Evolutionary conservation across 2,113 vertebrate species (phyloP).

Genomic region (Anguilla japonica): DNA sequence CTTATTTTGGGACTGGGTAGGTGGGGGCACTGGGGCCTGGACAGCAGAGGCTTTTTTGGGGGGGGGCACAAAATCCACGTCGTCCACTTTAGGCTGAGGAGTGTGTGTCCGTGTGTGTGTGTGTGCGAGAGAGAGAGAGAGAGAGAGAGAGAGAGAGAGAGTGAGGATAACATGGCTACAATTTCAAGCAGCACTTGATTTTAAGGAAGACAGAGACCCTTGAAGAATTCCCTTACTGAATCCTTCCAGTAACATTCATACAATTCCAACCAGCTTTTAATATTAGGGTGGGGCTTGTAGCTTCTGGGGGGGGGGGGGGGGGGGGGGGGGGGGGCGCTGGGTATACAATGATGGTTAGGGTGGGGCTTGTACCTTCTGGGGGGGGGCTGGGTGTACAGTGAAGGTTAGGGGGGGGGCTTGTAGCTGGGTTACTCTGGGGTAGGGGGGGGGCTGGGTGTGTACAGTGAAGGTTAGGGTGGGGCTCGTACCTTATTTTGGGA

Average conservation of each 20-base stretch:
- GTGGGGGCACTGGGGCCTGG: constrained; percentile 28
- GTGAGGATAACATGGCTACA: neutral
- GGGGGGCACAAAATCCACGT: constrained; percentile 40
- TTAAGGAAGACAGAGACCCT: too few relatives aligned
- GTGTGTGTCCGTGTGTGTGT: too few relatives aligned
- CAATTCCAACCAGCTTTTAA: too few relatives aligned
- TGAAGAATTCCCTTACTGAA: too few relatives aligned
- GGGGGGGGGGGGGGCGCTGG: too few relatives aligned
- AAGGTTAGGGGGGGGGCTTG: too few relatives aligned
- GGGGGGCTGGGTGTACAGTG: neutral
- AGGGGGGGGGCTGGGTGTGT: too few relatives aligned
- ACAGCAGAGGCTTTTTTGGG: constrained; percentile 14
- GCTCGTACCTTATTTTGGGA: constrained; percentile 14
- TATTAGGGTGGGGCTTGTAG: too few relatives aligned
- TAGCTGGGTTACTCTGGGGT: too few relatives aligned
- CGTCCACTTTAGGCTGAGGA: constrained; percentile 31
- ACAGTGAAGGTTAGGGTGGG: neutral
- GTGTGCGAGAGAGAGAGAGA: neutral
- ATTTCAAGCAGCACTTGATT: too few relatives aligned
- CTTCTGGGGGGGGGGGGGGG: too few relatives aligned
- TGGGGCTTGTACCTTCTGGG: constrained; percentile 13
- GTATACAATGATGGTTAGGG: neutral
- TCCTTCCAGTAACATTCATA: too few relatives aligned
- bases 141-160: neutral
- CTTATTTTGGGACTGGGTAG: neutral